phyloP scores from a whole-genome alignment of 1,140 invertebrate species.

The Rhyacophila brunnea region DNA sequence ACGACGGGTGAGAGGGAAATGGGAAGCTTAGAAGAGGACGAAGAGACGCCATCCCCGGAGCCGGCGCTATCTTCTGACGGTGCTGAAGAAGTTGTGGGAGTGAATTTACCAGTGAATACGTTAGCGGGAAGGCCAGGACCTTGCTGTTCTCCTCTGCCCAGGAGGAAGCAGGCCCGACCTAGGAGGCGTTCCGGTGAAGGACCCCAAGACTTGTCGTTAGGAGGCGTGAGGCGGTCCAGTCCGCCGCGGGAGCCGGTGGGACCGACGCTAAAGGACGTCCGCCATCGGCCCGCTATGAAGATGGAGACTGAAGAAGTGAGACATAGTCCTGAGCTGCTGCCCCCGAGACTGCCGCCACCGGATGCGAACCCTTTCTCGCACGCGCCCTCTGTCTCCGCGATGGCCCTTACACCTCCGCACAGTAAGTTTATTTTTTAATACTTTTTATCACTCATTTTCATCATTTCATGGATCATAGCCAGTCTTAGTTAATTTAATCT shows the following conservation, averaged over 20 bases:
- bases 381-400: constrained; percentile 68
- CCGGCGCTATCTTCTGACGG: constrained; percentile 43
- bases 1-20: constrained; percentile 45
- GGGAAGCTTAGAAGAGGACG: constrained; percentile 53
- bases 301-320: constrained; percentile 38
- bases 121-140: constrained; percentile 41
- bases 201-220: constrained; percentile 61
- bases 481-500: too few species aligned
- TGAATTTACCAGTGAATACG: constrained; percentile 18
- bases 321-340: constrained; percentile 43
- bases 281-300: constrained; percentile 42
- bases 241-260: constrained; percentile 56
- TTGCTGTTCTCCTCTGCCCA: constrained; percentile 71
- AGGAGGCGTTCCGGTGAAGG: constrained; percentile 76
- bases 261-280: constrained; percentile 57
- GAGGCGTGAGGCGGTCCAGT: constrained; percentile 48
- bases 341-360: constrained; percentile 54
- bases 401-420: constrained; percentile 75
- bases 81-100: constrained; percentile 42
- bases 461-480: too few species aligned
- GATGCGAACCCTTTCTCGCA: constrained; percentile 65
- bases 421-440: constrained; percentile 59
- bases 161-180: constrained; percentile 78
- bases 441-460: too few species aligned
- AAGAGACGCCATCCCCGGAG: constrained; percentile 60